A percentile compares a stretch with the other conserved stretches of the same genome.
Evolutionary conservation across 2,888 invertebrate genomes (phyloP).

Genomic region (Pseudoips prasinana): DNA sequence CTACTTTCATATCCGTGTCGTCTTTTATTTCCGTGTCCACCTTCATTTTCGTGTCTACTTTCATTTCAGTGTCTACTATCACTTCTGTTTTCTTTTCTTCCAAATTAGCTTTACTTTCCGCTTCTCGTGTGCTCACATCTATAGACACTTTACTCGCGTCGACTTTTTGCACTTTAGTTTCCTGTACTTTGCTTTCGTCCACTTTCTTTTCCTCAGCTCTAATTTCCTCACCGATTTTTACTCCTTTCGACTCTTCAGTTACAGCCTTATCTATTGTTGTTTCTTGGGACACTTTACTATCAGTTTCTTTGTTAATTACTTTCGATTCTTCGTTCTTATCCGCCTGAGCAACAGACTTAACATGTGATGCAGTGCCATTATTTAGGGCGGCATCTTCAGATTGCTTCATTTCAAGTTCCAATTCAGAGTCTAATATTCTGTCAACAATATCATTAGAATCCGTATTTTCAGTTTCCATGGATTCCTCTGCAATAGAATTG

Average conservation of each 20-base stretch:
- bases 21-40: constrained; percentile 12
- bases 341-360: constrained; percentile 13
- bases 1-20: neutral
- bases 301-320: constrained; percentile 8
- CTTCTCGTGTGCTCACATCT: constrained; percentile 17
- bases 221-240: constrained; percentile 30
- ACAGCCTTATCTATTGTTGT: constrained; percentile 25
- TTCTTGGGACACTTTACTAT: constrained; percentile 20
- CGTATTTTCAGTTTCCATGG: constrained; percentile 62
- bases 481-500: constrained; percentile 63
- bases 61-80: constrained; percentile 8
- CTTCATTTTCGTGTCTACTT: no score
- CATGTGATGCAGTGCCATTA: constrained; percentile 38
- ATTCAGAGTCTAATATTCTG: constrained; percentile 64
- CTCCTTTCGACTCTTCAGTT: constrained; percentile 17
- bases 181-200: constrained; percentile 13
- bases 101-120: constrained; percentile 25
- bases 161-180: constrained; percentile 15
- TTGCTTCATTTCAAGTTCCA: constrained; percentile 61
- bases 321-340: constrained; percentile 21
- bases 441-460: constrained; percentile 69
- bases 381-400: constrained; percentile 35
- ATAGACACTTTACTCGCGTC: constrained; percentile 29
- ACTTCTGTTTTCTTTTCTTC: constrained; percentile 23
- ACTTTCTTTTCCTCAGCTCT: constrained; percentile 21